Percentiles rank a stretch among this genome's conserved stretches.
phyloP scores from a whole-genome alignment of 1,140 invertebrate species.

The Liolophura sinensis region DNA sequence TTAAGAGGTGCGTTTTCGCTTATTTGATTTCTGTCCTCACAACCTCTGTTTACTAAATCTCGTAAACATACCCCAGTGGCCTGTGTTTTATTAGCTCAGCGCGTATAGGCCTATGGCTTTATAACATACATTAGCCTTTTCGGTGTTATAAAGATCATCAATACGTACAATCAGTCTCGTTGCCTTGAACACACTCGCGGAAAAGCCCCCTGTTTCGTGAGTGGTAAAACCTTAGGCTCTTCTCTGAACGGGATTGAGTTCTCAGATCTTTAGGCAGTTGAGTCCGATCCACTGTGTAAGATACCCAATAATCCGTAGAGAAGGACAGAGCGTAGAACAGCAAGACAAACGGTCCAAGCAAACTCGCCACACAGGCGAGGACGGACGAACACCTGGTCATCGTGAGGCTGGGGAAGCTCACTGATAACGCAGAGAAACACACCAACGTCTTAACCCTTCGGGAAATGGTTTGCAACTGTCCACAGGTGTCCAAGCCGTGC shows the following conservation, averaged over 20 bases:
- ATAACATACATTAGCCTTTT: too few relatives aligned
- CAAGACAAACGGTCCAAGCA: slow-evolving; percentile 39
- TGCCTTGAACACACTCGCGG: slow-evolving; percentile 46
- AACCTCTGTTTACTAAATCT: too few relatives aligned
- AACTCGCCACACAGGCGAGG: slow-evolving; percentile 36
- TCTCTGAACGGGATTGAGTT: not conserved
- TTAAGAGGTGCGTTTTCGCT: too few relatives aligned
- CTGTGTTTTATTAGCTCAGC: too few relatives aligned
- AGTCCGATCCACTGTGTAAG: slow-evolving; percentile 36
- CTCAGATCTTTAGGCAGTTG: not conserved
- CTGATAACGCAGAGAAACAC: too few relatives aligned
- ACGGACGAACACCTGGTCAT: slow-evolving; percentile 30
- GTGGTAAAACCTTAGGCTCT: slow-evolving; percentile 23
- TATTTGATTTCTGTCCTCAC: too few relatives aligned
- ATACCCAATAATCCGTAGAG: slow-evolving; percentile 50
- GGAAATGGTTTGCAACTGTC: too few relatives aligned
- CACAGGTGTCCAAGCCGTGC: too few relatives aligned
- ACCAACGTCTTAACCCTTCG: too few relatives aligned
- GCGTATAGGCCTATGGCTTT: too few relatives aligned
- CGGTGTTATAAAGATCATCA: not conserved
- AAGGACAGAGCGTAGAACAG: slow-evolving; percentile 46
- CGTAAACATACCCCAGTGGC: too few relatives aligned
- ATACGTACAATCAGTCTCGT: slow-evolving; percentile 47
- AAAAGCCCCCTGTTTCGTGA: slow-evolving; percentile 44
- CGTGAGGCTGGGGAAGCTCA: too few relatives aligned